These are phyloP conservation scores for Bombus consobrinus DNA, from an alignment of 1,140 invertebrate species.

Conservation along the genomic window DNA sequence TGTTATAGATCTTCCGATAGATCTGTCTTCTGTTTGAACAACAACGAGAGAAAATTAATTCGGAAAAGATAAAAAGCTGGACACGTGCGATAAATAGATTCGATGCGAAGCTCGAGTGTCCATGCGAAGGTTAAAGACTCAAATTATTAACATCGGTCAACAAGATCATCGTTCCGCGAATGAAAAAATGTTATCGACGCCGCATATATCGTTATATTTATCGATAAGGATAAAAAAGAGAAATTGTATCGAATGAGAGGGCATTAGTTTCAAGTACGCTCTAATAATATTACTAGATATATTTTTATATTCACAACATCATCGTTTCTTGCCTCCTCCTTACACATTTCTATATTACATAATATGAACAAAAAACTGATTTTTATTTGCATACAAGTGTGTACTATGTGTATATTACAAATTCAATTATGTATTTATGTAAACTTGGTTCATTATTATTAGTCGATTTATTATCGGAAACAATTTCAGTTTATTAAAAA, in stretches of 20 bases:
- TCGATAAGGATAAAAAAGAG: conserved; percentile 8
- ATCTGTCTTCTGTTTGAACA: background rate
- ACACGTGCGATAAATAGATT: conserved; percentile 50
- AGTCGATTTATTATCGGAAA: too few species aligned
- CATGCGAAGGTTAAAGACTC: conserved; percentile 29
- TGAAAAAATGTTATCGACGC: background rate
- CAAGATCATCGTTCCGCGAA: background rate
- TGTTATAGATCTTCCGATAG: conserved; percentile 33
- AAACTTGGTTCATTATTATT: too few species aligned
- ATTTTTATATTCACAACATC: background rate
- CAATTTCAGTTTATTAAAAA: too few species aligned
- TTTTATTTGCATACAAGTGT: background rate
- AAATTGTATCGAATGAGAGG: background rate
- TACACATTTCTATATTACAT: background rate
- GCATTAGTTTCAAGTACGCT: background rate
- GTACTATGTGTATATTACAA: too few species aligned
- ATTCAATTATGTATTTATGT: too few species aligned
- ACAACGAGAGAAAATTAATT: conserved; percentile 42
- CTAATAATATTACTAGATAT: too few species aligned
- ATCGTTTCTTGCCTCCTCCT: background rate
- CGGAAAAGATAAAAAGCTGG: conserved; percentile 12
- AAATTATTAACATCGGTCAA: background rate
- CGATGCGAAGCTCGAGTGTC: background rate
- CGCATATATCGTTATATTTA: background rate
- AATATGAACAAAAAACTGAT: background rate